These are phyloP conservation scores for Nettapus auritus DNA, from an alignment of 2,113 vertebrate species.

Conservation along the genomic window DNA sequence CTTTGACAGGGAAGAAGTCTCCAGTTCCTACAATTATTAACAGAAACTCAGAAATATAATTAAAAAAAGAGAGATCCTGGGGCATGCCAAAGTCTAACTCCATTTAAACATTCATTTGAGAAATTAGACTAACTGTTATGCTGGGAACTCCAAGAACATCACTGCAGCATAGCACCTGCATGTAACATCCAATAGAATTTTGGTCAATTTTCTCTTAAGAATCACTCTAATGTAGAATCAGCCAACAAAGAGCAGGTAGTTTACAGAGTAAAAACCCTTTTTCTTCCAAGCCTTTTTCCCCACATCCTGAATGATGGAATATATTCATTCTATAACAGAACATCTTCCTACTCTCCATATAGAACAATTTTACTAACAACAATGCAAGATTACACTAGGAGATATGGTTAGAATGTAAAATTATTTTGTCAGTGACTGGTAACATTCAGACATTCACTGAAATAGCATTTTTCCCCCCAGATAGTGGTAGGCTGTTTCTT, in stretches of 20 bases:
- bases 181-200: accelerated
- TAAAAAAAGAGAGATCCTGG: too few species aligned
- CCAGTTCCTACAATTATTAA: neutral
- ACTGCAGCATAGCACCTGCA: accelerated
- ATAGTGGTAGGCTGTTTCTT: accelerated
- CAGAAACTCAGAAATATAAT: neutral
- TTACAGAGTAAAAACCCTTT: neutral
- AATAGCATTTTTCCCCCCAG: neutral
- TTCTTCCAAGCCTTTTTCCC: neutral
- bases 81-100: neutral
- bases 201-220: neutral
- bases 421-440: neutral
- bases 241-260: accelerated
- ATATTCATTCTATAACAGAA: neutral
- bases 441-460: neutral
- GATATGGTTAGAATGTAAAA: accelerated
- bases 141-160: neutral
- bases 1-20: neutral
- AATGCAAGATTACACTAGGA: neutral
- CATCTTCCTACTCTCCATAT: neutral
- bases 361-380: neutral
- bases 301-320: neutral
- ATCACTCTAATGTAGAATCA: neutral
- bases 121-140: neutral
- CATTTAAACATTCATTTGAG: neutral